Evolutionary conservation across 2,888 invertebrate genomes (phyloP), one percentile per base, ranked within the genome.

Genomic region (Leptopilina syphax): DNA sequence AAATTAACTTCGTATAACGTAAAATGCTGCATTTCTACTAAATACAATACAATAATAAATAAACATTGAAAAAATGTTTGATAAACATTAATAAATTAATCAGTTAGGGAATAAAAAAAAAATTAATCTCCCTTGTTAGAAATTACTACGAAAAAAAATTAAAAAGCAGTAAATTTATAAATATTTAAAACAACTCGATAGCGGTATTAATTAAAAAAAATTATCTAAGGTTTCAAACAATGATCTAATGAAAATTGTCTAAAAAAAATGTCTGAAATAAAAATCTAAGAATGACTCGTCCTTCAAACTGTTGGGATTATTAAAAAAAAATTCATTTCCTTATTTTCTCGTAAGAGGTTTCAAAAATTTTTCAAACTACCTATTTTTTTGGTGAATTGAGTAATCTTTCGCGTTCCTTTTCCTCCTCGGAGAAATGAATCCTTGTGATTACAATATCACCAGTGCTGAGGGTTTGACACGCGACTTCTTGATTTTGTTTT

Each of bases 371-470:
- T 4, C 79, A 83, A 27, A 77, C 57, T 63, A 65, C 80, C 86
- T 85, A 89, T 82, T 91, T 93, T 88, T 93, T 93, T 81, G 94
- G 93, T 81, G 94, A 93, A 86, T 93, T 93, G 76, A 92, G 91
- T 85, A 94, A 88, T 89, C 93, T 93, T 85, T 94, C 94, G 84
- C 93, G 92, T 85, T 94, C 94, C 79, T 93, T 93, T 83, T 94
- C 94, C 83, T 94, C 94, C 85, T 94, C 94, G 66, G 93, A 93
- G 86, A 93, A 93, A 88, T 93, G 95, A 88, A 97, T 96, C 92
- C 96, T 96, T 67, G 97, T 97, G 88, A 98, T 97, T 78, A 97
- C 97, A 89, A 98, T 96, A 91, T 98, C 98, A 76, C 98, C 98
- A 24, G 98, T 98, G 90, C 97, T 97, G 70, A 97, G 93, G 1